phyloP scores from a whole-genome alignment of 2,797 vertebrate genomes.

The Amphiprion clarkii region DNA sequence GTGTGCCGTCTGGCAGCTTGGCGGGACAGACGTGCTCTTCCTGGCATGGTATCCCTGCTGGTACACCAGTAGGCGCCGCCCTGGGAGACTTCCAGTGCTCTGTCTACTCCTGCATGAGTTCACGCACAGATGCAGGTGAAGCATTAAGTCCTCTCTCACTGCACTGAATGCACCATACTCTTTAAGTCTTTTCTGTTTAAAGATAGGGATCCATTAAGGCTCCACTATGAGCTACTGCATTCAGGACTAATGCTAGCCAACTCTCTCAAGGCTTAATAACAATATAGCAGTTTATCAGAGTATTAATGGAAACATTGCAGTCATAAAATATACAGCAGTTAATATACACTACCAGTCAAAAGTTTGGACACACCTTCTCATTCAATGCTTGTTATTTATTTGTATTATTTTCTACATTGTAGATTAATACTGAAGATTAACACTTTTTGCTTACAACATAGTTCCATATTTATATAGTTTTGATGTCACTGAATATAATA shows the following conservation, averaged over 20 bases:
- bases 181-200: not conserved
- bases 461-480: too few species aligned
- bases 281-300: not conserved
- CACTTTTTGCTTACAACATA: too few species aligned
- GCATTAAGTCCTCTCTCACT: slow-evolving; percentile 25
- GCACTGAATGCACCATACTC: not conserved
- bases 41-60: slow-evolving; percentile 92
- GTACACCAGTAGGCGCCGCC: slow-evolving; percentile 90
- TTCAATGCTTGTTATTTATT: too few species aligned
- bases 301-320: not conserved
- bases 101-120: slow-evolving; percentile 93
- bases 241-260: not conserved
- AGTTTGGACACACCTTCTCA: too few species aligned
- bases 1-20: slow-evolving; percentile 85
- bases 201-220: not conserved
- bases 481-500: too few species aligned
- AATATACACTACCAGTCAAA: not conserved
- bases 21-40: slow-evolving; percentile 86
- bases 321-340: not conserved
- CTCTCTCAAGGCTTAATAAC: not conserved
- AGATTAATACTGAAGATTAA: too few species aligned
- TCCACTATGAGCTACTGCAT: not conserved
- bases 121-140: slow-evolving; percentile 92
- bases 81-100: slow-evolving; percentile 96
- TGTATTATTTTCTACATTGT: too few species aligned